Evolutionary conservation across 2,888 invertebrate genomes (phyloP).

Genomic region (Malthinus flaveolus): DNA sequence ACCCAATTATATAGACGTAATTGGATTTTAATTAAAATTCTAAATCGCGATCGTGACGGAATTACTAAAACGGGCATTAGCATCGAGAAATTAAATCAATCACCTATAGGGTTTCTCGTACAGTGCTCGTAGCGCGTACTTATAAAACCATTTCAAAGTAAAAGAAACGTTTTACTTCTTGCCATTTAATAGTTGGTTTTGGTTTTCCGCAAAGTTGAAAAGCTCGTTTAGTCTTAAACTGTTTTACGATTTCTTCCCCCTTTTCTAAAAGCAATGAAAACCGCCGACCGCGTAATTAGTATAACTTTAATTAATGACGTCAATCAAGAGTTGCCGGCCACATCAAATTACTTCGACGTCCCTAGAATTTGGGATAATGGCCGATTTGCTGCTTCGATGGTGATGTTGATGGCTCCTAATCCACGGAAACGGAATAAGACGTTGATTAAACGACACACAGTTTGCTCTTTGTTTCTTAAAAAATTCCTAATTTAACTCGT

Average conservation of each 20-base stretch:
- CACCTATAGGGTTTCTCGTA: background rate
- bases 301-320: constrained; percentile 37
- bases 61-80: background rate
- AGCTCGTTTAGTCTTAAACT: constrained; percentile 26
- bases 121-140: background rate
- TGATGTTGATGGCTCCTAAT: constrained; percentile 26
- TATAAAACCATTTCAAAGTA: too few species aligned
- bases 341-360: constrained; percentile 34
- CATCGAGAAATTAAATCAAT: background rate
- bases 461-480: constrained; percentile 1
- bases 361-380: constrained; percentile 22
- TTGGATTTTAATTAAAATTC: constrained; percentile 2
- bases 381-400: constrained; percentile 27
- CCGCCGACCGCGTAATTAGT: constrained; percentile 35
- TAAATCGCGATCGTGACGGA: background rate
- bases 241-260: constrained; percentile 32
- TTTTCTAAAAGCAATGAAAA: constrained; percentile 21
- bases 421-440: constrained; percentile 22
- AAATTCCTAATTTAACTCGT: too few species aligned
- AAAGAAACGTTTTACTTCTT: too few species aligned
- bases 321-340: constrained; percentile 36
- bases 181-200: background rate
- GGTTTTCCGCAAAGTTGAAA: constrained; percentile 8
- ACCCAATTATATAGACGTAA: background rate
- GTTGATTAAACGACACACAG: constrained; percentile 24